Base-by-base conservation (phyloP, 2,888 invertebrate genomes). In the Boloria selene region DNA sequence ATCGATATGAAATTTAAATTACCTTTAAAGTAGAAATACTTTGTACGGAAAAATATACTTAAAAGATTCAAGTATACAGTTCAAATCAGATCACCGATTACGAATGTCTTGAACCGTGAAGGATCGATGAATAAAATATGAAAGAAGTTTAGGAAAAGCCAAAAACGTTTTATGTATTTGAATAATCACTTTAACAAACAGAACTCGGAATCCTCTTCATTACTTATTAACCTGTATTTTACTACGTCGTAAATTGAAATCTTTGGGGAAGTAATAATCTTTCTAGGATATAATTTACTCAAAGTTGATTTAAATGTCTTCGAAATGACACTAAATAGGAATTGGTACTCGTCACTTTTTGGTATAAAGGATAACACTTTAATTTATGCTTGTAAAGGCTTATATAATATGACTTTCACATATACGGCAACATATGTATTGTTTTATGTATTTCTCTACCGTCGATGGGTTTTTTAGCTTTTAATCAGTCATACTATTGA, bases 121-220 rank as follows among this genome's bases (percentile, higher is more conserved):
- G 87, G 86, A 86, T 82, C 84, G 76, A 87, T 91, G 88, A 91
- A 92, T 92, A 89, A 92, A 91, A 90, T 91, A 91, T 91, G 86
- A 90, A 87, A 77, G 81, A 88, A 90, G 84, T 90, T 90, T 86
- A 87, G 82, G 85, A 81, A 87, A 87, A 88, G 85, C 88, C 86
- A 81, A 88, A 87, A 90, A 87, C 89, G 89, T 88, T 92, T 91
- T 90, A 83, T 85, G 85, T 89, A 90, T 91, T 92, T 92, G 88
- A 91, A 92, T 91, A 92, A 91, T 90, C 88, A 90, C 87, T 90
- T 90, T 89, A 88, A 87, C 89, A 90, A 90, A 91, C 88, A 90
- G 88, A 90, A 90, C 86, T 88, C 84, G 76, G 85, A 87, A 86
- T 85, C 84, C 82, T 79, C 83, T 87, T 90, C 90, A 90, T 92